A percentile compares a stretch with the other conserved stretches of the same genome.
Evolutionary conservation across 2,113 vertebrate species (phyloP).

Genomic region (Engraulis encrasicolus): DNA sequence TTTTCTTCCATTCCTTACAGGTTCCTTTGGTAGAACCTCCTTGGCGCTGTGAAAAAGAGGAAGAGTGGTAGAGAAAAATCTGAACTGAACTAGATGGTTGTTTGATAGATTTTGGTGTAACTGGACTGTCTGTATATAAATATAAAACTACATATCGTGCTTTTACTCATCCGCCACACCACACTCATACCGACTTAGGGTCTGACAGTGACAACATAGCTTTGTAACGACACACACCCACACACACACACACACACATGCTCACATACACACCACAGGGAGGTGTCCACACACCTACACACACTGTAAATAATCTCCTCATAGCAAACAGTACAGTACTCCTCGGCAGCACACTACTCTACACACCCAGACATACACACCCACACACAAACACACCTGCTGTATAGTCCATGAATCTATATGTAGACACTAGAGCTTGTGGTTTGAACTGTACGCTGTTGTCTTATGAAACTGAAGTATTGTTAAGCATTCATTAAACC

Average conservation of each 20-base stretch:
- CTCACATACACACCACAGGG: constrained; percentile 30
- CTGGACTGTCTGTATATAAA: constrained; percentile 74
- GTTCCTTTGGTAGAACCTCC: neutral
- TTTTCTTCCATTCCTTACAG: neutral
- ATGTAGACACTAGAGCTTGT: constrained; percentile 80
- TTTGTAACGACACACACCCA: constrained; percentile 33
- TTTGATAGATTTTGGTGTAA: constrained; percentile 70
- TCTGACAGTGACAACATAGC: neutral
- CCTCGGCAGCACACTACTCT: constrained; percentile 60
- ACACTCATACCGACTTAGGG: constrained; percentile 27
- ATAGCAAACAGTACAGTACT: constrained; percentile 56
- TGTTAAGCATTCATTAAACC: constrained; percentile 75
- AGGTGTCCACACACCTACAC: constrained; percentile 36
- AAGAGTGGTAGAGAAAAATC: constrained; percentile 18
- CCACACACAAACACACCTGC: constrained; percentile 58
- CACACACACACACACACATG: constrained; percentile 16
- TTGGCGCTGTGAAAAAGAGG: neutral
- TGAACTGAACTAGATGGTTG: constrained; percentile 29
- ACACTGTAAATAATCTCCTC: constrained; percentile 42
- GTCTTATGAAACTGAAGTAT: constrained; percentile 75
- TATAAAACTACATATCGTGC: constrained; percentile 50
- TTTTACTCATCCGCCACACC: constrained; percentile 35
- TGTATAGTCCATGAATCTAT: constrained; percentile 80
- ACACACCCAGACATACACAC: constrained; percentile 33
- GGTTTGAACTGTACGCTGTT: constrained; percentile 82